These are phyloP conservation scores for Bursaphelenchus mucronatus DNA, from an alignment of 1,140 invertebrate species.

Conservation along the genomic window DNA sequence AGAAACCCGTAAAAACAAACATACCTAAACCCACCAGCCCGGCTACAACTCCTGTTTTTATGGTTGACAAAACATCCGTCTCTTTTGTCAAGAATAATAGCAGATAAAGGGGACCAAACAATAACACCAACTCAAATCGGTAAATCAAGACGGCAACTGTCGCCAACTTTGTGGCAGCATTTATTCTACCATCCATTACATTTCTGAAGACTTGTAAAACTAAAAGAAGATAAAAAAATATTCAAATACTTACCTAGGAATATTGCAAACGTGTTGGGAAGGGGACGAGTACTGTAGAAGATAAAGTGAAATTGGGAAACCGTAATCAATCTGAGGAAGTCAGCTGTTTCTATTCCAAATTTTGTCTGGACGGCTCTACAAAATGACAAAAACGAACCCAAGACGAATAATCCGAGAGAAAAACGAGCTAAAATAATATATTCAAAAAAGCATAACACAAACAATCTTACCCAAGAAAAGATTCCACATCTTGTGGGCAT, in stretches of 20 bases:
- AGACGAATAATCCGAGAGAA: conserved; percentile 72
- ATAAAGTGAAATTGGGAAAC: conserved; percentile 93
- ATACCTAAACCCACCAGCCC: conserved; percentile 65
- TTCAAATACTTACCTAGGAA: conserved; percentile 72
- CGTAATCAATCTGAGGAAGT: conserved; percentile 79
- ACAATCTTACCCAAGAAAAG: conserved; percentile 79
- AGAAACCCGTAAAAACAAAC: conserved; percentile 14
- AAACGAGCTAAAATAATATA: conserved; percentile 70
- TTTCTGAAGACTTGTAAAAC: conserved; percentile 78
- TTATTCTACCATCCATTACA: conserved; percentile 76
- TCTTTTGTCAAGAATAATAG: conserved; percentile 70
- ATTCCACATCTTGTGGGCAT: conserved; percentile 77
- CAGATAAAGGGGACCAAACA: conserved; percentile 80
- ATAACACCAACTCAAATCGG: conserved; percentile 78
- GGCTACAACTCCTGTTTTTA: conserved; percentile 66
- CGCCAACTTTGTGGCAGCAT: conserved; percentile 75
- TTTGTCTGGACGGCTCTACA: conserved; percentile 70
- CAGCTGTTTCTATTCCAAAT: conserved; percentile 74
- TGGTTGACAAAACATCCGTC: conserved; percentile 64
- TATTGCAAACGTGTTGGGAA: conserved; percentile 92
- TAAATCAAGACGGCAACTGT: conserved; percentile 84
- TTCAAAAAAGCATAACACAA: conserved; percentile 3
- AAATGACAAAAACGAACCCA: conserved; percentile 72
- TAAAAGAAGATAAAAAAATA: conserved; percentile 65
- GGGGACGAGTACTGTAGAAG: conserved; percentile 85